Evolutionary conservation across 2,113 vertebrate genomes (phyloP).

Genomic region (Gavia stellata): DNA sequence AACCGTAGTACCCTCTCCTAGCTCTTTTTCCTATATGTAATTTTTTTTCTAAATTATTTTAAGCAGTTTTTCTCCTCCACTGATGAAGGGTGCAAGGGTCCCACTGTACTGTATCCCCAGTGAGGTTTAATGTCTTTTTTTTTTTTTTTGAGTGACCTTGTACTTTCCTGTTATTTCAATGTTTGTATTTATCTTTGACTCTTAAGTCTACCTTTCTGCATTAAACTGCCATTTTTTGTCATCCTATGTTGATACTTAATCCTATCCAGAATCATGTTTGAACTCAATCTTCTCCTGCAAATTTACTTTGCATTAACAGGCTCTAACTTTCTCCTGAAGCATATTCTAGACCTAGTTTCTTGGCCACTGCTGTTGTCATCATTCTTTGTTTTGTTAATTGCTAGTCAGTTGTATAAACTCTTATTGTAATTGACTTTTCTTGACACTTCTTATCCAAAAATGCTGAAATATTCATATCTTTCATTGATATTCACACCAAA

Average conservation of each 20-base stretch:
- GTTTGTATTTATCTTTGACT: not conserved
- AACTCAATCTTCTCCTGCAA: not conserved
- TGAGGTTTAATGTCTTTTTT: not conserved
- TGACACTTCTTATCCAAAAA: not conserved
- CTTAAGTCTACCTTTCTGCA: not conserved
- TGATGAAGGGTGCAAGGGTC: not conserved
- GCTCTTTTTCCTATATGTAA: not conserved
- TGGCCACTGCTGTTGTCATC: not conserved
- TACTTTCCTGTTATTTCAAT: not conserved
- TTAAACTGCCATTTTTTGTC: not conserved
- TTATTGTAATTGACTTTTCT: not conserved
- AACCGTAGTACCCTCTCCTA: not conserved
- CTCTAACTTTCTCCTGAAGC: not conserved
- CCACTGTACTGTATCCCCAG: not conserved
- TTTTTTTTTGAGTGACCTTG: not conserved
- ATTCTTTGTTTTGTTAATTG: not conserved
- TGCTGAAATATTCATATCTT: not conserved
- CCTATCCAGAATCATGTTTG: not conserved
- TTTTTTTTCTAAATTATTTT: not conserved
- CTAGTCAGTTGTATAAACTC: not conserved
- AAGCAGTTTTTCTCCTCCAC: not conserved
- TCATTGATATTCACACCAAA: not conserved
- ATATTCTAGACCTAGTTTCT: not conserved
- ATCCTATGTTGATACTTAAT: not conserved
- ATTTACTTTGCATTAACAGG: not conserved